These are phyloP conservation scores for Lophotis ruficrista DNA, from an alignment of 2,113 vertebrate species.

Conservation along the genomic window DNA sequence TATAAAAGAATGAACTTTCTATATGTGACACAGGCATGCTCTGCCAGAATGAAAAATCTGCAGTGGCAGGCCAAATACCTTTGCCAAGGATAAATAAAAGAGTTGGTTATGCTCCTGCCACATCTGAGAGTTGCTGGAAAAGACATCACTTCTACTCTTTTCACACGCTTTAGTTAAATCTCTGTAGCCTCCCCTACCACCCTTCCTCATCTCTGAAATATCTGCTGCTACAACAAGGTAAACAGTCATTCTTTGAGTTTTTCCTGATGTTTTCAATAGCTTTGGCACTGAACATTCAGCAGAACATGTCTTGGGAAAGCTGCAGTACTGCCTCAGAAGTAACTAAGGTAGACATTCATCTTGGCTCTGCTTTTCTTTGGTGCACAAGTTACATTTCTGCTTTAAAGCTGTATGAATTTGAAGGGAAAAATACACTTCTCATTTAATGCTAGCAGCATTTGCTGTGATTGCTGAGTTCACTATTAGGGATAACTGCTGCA, in stretches of 20 bases:
- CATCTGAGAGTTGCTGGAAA: conserved; percentile 50
- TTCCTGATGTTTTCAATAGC: background rate
- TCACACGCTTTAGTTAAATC: background rate
- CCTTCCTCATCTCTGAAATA: background rate
- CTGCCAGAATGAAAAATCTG: conserved; percentile 48
- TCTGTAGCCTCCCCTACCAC: background rate
- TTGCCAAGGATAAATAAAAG: conserved; percentile 53
- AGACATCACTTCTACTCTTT: conserved; percentile 10
- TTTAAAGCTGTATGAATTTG: background rate
- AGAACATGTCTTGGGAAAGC: background rate
- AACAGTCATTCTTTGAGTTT: background rate
- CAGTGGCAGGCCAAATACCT: conserved; percentile 24
- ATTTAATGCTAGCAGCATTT: background rate
- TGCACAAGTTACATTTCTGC: background rate
- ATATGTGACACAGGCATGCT: conserved; percentile 9
- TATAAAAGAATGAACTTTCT: conserved; percentile 37
- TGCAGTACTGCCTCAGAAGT: background rate
- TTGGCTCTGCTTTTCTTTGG: background rate
- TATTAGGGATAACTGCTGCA: background rate
- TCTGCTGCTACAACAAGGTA: background rate
- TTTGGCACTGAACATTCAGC: background rate
- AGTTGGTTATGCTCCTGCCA: conserved; percentile 52
- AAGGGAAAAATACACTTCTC: background rate
- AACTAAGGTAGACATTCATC: background rate
- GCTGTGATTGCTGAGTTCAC: background rate